phyloP scores from a whole-genome alignment of 1,140 invertebrate genomes.

The Cherax destructor region DNA sequence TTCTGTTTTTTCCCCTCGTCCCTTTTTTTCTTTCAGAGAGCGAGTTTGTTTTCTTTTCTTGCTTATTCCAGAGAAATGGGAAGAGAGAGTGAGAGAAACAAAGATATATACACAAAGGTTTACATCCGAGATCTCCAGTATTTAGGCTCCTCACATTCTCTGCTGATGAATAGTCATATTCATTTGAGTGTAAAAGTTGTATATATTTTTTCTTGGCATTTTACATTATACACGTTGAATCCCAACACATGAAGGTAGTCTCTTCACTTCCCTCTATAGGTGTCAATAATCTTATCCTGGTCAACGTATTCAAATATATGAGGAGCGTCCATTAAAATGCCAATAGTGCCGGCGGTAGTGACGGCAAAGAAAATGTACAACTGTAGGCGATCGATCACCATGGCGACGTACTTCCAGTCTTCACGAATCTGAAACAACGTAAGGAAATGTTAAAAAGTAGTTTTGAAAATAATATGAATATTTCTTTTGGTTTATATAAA shows the following conservation, averaged over 20 bases:
- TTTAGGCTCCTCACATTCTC: neutral
- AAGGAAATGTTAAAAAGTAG: neutral
- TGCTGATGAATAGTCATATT: neutral
- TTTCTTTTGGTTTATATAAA: too few relatives aligned
- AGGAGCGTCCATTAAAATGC: slow-evolving; percentile 98
- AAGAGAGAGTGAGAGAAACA: slow-evolving; percentile 22
- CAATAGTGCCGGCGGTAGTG: slow-evolving; percentile 92
- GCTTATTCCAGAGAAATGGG: slow-evolving; percentile 17
- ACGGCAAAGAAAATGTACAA: slow-evolving; percentile 99
- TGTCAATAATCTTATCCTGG: slow-evolving; percentile 96
- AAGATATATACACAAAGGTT: slow-evolving; percentile 25
- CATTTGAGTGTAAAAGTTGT: slow-evolving; percentile 13
- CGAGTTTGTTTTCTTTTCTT: slow-evolving; percentile 20
- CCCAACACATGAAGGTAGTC: slow-evolving; percentile 2
- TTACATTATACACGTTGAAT: slow-evolving; percentile 68
- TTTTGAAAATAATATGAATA: too few relatives aligned
- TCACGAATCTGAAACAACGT: slow-evolving; percentile 86
- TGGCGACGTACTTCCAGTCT: slow-evolving; percentile 99
- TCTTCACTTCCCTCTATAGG: slow-evolving; percentile 87
- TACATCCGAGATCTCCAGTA: neutral
- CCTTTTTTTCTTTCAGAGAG: neutral
- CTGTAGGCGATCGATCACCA: slow-evolving; percentile 98
- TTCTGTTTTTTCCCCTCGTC: neutral
- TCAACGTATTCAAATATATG: slow-evolving; percentile 99
- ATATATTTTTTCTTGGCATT: slow-evolving; percentile 31